These are phyloP conservation scores for Papilio aristodemus DNA, from an alignment of 1,140 invertebrate species.

Conservation along the genomic window DNA sequence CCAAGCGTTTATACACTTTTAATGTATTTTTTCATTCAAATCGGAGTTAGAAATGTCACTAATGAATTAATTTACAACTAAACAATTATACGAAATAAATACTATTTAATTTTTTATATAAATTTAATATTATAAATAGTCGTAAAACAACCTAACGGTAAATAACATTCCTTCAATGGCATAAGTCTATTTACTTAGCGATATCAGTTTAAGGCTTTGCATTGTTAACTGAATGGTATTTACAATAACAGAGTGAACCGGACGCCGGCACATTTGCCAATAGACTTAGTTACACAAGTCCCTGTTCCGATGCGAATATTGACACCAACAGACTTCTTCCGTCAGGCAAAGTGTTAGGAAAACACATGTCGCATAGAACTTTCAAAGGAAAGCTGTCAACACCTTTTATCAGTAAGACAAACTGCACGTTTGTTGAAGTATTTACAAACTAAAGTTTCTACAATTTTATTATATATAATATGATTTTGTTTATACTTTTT, in stretches of 20 bases:
- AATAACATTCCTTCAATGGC: background rate
- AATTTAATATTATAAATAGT: background rate
- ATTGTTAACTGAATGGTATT: background rate
- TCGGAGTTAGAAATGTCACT: too few species aligned
- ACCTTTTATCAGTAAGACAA: slow-evolving; percentile 19
- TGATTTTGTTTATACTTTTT: too few species aligned
- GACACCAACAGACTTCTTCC: slow-evolving; percentile 34
- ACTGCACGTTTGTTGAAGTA: background rate
- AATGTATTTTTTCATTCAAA: too few species aligned
- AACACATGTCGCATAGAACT: slow-evolving; percentile 26
- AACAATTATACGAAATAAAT: too few species aligned
- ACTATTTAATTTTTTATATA: too few species aligned
- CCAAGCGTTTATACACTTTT: too few species aligned
- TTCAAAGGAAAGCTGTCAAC: slow-evolving; percentile 31
- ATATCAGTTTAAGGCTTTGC: background rate
- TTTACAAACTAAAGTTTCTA: background rate
- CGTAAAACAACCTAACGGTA: background rate
- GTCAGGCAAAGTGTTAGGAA: slow-evolving; percentile 30
- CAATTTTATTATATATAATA: too few species aligned
- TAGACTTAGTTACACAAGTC: slow-evolving; percentile 33
- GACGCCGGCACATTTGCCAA: slow-evolving; percentile 21
- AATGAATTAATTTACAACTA: too few species aligned
- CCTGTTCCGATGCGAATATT: slow-evolving; percentile 23
- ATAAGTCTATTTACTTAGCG: background rate
- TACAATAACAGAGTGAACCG: slow-evolving; percentile 2